Percentiles rank a stretch among this genome's conserved stretches.
These are phyloP conservation scores for Chouioia cunea DNA, from an alignment of 2,888 invertebrate species.

Conservation along the genomic window DNA sequence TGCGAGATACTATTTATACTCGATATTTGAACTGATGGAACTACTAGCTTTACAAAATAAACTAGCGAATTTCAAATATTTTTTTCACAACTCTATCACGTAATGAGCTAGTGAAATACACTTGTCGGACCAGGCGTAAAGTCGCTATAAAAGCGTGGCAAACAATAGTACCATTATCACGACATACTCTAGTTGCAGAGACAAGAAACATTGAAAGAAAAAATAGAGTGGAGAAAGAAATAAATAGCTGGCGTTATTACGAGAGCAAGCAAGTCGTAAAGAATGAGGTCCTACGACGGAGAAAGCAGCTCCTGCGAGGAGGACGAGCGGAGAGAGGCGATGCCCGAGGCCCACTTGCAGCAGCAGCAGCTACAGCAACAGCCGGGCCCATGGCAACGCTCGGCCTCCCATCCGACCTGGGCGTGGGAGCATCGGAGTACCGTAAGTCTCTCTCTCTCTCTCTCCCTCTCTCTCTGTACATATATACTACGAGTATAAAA, in stretches of 20 bases:
- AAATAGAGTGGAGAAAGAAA: too few species aligned
- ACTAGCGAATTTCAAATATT: too few species aligned
- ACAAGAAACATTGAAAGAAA: not conserved
- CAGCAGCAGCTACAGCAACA: constrained; percentile 33
- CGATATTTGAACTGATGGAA: too few species aligned
- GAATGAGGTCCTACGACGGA: constrained; percentile 66
- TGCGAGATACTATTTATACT: too few species aligned
- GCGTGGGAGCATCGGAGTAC: constrained; percentile 65
- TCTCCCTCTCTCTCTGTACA: too few species aligned
- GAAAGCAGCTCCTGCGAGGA: constrained; percentile 67
- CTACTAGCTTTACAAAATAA: too few species aligned
- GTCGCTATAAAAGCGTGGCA: too few species aligned
- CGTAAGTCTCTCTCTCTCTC: constrained; percentile 51
- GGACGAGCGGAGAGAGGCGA: constrained; percentile 63
- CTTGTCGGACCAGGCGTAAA: too few species aligned
- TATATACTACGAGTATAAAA: too few species aligned
- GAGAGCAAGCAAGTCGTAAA: constrained; percentile 10
- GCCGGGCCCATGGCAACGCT: constrained; percentile 61
- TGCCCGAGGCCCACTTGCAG: constrained; percentile 61
- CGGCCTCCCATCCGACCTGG: constrained; percentile 64
- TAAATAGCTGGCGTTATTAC: not conserved
- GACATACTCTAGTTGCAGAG: not conserved
- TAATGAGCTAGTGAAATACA: too few species aligned
- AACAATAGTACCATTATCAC: not conserved
- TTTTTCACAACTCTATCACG: too few species aligned